Evolutionary conservation across 92 coral and sea anemone genomes (phyloP).

Genomic region (Chrysogorgia sp.): DNA sequence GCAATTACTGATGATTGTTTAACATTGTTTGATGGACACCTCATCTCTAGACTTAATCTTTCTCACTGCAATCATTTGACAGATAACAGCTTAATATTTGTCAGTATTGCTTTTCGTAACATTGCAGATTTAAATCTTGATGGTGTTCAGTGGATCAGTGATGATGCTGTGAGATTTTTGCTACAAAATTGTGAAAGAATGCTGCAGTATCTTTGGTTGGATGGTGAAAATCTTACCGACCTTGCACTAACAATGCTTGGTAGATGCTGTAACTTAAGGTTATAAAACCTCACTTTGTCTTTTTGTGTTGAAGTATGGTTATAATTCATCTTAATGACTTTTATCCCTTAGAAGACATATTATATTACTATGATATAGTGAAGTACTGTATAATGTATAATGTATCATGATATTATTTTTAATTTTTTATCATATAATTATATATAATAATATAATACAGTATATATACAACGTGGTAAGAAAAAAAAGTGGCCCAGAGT

Average conservation of each 20-base stretch:
- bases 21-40: constrained; percentile 49
- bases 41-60: constrained; percentile 68
- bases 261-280: constrained; percentile 76
- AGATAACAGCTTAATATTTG: constrained; percentile 64
- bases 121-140: constrained; percentile 77
- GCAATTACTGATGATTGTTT: constrained; percentile 67
- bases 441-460: too few species aligned
- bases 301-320: neutral
- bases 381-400: too few species aligned
- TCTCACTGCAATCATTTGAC: constrained; percentile 81
- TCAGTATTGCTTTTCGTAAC: constrained; percentile 59
- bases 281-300: neutral
- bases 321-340: neutral
- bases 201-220: constrained; percentile 81
- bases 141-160: constrained; percentile 94
- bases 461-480: too few species aligned
- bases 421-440: too few species aligned
- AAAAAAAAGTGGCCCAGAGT: too few species aligned
- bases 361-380: too few species aligned
- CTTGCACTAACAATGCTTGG: constrained; percentile 65
- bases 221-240: constrained; percentile 89
- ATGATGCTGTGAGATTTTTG: constrained; percentile 71
- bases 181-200: constrained; percentile 62
- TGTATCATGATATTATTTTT: too few species aligned
- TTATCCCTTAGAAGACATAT: neutral